phyloP scores from a whole-genome alignment of 2,113 vertebrate genomes.

The Sinosuthora webbiana region DNA sequence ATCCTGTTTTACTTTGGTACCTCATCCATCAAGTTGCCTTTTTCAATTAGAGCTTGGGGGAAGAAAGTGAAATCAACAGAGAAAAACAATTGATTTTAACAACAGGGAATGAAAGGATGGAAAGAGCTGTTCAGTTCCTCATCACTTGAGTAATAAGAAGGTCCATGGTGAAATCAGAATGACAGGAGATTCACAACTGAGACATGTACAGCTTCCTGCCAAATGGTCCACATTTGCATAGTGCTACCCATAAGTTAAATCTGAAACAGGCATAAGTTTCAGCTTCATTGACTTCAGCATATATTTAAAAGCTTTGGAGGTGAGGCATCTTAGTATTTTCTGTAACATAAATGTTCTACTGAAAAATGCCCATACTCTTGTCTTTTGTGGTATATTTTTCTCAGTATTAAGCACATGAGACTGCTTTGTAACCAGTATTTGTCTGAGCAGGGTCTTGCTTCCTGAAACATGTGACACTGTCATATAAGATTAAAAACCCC shows the following conservation, averaged over 20 bases:
- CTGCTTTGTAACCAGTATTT: not conserved
- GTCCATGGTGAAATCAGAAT: not conserved
- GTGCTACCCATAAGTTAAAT: not conserved
- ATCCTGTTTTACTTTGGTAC: not conserved
- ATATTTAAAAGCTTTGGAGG: not conserved
- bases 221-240: not conserved
- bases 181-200: not conserved
- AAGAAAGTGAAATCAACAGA: not conserved
- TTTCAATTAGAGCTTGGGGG: not conserved
- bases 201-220: not conserved
- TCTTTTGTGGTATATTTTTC: not conserved
- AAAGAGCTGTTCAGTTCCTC: not conserved
- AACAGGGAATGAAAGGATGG: not conserved
- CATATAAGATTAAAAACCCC: not conserved
- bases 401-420: not conserved
- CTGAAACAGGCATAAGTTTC: not conserved
- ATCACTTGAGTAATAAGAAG: not conserved
- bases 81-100: not conserved
- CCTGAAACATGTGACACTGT: not conserved
- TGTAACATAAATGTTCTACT: not conserved
- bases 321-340: not conserved
- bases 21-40: conserved; percentile 1
- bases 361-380: not conserved
- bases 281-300: not conserved
- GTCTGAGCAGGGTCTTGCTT: not conserved